Conservation (phyloP, 2,113 vertebrate genomes). For the Chlorocebus sabaeus region DNA sequence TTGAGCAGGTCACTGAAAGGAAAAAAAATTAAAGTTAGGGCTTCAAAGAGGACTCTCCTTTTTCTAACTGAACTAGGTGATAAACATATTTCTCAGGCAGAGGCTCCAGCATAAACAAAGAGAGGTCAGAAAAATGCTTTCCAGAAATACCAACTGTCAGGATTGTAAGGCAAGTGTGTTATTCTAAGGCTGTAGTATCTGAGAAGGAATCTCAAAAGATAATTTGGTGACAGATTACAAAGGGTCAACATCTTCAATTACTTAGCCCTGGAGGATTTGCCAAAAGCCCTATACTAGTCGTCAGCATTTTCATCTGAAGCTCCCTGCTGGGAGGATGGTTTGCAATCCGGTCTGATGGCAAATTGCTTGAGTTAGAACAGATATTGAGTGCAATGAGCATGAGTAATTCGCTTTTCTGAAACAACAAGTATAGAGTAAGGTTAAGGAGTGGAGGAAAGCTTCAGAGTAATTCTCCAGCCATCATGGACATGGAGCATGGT, state of each 20-base stretch:
- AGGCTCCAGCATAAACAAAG: background rate
- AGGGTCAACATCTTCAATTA: background rate
- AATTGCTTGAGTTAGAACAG: background rate
- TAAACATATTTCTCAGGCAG: background rate
- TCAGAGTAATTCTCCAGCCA: no score
- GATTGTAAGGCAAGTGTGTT: background rate
- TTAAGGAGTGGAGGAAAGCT: background rate
- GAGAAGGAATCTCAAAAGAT: background rate
- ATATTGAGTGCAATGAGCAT: fast-evolving
- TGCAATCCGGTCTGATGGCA: background rate
- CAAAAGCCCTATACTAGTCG: background rate
- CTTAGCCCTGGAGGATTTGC: background rate
- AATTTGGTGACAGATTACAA: background rate
- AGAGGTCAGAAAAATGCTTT: background rate
- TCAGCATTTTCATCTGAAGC: fast-evolving
- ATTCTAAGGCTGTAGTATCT: background rate
- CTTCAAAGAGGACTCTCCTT: background rate
- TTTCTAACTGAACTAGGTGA: background rate
- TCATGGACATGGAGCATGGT: background rate
- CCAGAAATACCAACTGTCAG: background rate
- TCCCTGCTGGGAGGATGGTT: background rate
- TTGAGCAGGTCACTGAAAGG: background rate
- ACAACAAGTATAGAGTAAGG: background rate
- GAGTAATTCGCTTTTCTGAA: background rate
- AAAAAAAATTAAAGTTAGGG: background rate